phyloP scores from a whole-genome alignment of 92 coral and sea anemone genomes.

The Ricordea florida region DNA sequence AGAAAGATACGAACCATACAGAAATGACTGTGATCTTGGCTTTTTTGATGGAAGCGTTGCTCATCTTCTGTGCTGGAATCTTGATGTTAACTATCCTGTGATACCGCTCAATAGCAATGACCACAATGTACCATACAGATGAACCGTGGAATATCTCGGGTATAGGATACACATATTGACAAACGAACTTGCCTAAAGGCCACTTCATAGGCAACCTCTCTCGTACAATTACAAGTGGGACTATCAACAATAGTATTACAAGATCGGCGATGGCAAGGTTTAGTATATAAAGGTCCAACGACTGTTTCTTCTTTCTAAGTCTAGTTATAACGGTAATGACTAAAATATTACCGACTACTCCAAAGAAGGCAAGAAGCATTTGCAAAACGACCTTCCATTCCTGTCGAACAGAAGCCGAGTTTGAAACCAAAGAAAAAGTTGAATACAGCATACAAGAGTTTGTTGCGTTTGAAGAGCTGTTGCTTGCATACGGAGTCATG shows the following conservation, averaged over 20 bases:
- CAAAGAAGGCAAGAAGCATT: constrained; percentile 27
- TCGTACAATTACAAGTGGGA: background rate
- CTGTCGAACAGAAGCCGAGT: background rate
- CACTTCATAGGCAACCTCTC: background rate
- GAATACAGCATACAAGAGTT: too few species aligned
- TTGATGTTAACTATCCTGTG: background rate
- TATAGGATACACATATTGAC: constrained; percentile 32
- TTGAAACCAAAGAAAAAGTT: too few species aligned
- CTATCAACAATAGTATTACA: constrained; percentile 19
- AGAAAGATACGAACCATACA: constrained; percentile 7
- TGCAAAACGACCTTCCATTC: background rate
- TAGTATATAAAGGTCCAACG: constrained; percentile 24
- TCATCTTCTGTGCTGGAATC: background rate
- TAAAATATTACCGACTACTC: constrained; percentile 40
- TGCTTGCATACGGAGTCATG: too few species aligned
- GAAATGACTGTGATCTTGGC: background rate
- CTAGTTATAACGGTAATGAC: constrained; percentile 13
- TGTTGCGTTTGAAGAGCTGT: too few species aligned
- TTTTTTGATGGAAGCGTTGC: background rate
- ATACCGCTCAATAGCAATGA: constrained; percentile 53
- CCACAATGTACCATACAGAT: constrained; percentile 54
- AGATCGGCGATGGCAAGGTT: constrained; percentile 61
- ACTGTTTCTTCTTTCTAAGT: constrained; percentile 15
- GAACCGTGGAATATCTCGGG: constrained; percentile 28
- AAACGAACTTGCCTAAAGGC: constrained; percentile 34